Conservation (phyloP, 2,797 vertebrate genomes). For the Tapera naevia region DNA sequence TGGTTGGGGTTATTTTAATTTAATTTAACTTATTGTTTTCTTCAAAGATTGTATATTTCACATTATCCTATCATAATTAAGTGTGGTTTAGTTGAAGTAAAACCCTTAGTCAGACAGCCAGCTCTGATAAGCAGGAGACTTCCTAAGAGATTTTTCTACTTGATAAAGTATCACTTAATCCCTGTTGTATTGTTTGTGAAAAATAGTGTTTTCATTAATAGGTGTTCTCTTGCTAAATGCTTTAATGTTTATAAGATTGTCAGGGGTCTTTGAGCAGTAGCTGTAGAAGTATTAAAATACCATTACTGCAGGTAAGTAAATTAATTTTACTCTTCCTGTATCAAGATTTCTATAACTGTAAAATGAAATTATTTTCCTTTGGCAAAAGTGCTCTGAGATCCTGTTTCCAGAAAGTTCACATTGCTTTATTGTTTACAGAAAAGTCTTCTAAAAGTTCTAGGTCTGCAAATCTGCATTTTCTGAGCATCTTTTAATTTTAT, state of each 20-base stretch:
- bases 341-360: neutral
- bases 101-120: neutral
- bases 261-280: neutral
- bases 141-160: neutral
- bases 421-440: neutral
- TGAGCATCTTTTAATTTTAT: constrained; percentile 12
- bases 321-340: neutral
- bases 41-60: neutral
- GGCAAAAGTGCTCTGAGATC: neutral
- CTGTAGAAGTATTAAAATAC: neutral
- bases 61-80: neutral
- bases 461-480: constrained; percentile 6
- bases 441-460: neutral
- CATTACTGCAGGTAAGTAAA: neutral
- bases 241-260: neutral
- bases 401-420: neutral
- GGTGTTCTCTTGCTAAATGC: neutral
- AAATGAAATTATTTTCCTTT: neutral
- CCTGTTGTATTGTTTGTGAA: neutral
- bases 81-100: neutral
- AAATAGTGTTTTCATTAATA: neutral
- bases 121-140: neutral
- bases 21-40: neutral
- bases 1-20: neutral
- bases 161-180: neutral